Conservation (phyloP, 2,797 vertebrate genomes). For the Siniperca scherzeri region DNA sequence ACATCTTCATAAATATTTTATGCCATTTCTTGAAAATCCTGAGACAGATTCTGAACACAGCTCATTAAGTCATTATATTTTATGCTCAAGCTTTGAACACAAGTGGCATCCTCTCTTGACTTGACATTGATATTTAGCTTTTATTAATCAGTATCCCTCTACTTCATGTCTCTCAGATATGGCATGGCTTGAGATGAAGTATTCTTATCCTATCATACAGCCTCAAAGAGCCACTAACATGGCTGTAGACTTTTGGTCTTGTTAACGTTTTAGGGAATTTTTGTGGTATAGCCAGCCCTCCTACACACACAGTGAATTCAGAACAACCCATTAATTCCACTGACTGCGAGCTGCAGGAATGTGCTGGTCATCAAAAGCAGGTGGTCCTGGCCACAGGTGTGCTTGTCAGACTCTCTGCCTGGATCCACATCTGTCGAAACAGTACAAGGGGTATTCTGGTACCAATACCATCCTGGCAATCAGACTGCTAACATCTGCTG, state of each 20-base stretch:
- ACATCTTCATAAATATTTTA: slow-evolving; percentile 76
- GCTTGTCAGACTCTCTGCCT: slow-evolving; percentile 56
- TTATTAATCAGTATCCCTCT: slow-evolving; percentile 15
- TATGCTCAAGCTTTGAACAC: slow-evolving; percentile 42
- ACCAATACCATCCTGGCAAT: slow-evolving; percentile 42
- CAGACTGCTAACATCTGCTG: slow-evolving; percentile 70
- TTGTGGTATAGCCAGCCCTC: slow-evolving; percentile 12
- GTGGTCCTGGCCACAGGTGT: slow-evolving; percentile 78
- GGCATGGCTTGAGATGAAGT: slow-evolving; percentile 30
- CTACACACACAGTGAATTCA: slow-evolving; percentile 16
- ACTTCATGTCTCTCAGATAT: slow-evolving; percentile 20
- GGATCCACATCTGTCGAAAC: slow-evolving; percentile 63
- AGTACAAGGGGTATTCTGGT: slow-evolving; percentile 21
- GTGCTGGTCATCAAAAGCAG: slow-evolving; percentile 62
- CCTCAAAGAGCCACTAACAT: not conserved
- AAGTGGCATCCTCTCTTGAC: slow-evolving; percentile 28
- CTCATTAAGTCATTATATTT: slow-evolving; percentile 70
- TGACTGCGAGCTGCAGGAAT: slow-evolving; percentile 56
- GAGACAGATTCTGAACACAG: slow-evolving; percentile 36
- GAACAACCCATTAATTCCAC: slow-evolving; percentile 39
- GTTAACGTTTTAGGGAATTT: not conserved
- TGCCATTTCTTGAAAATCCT: slow-evolving; percentile 56
- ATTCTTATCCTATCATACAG: not conserved
- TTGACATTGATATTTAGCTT: slow-evolving; percentile 39
- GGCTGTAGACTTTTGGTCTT: not conserved